Base-by-base conservation (phyloP, 2,113 vertebrate genomes). In the Glaucidium brasilianum region DNA sequence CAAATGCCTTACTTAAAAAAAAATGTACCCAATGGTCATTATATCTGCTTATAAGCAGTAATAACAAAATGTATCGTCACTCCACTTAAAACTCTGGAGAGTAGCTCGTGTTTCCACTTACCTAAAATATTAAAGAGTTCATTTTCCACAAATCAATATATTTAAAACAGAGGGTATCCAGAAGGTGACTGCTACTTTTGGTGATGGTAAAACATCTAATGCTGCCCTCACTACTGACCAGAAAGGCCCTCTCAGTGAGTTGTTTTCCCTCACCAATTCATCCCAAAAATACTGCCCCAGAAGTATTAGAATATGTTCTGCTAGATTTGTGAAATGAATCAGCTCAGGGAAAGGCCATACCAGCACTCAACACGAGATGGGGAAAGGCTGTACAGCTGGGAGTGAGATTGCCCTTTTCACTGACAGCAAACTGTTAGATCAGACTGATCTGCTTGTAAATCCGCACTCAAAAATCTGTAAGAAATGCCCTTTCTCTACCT, bases 71-170 rank as follows among this genome's bases (percentile, higher is more conserved):
- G 0, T 34, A 83, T 22, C 55, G 78, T 75, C 75, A 47, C 34
- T 69, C 63, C 81, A 88, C 82, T 88, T 88, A 85, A 92, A 91
- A 67, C 50, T 73, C 87, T 62, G 41, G 67, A 77, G 55, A 86
- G 26, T 77, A 55, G 49, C 30, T 86, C 85, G 19, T 18, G 18
- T 60, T 86, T 75, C 95, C 85, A 92, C 59, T 94, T 86, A 78
- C 12, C 80, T 96, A 91, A 96, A 97, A 93, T 95, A 96, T 90
- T 96, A 16, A 96, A 69, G 68, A 84, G 59, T 45, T 86, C 5
- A 0, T 63, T 93, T 93, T 64, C 82, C 60, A 81, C 68, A 56
- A 67, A 96, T 96, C 94, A 80, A 94, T 91, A 47, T 12, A 37
- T 89, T 92, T 73, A 59, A 71, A 97, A 63, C 32, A 64, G 23